Percentiles rank a stretch among this genome's conserved stretches.
Conservation (phyloP, 2,113 vertebrate species). For the Mixornis gularis region DNA sequence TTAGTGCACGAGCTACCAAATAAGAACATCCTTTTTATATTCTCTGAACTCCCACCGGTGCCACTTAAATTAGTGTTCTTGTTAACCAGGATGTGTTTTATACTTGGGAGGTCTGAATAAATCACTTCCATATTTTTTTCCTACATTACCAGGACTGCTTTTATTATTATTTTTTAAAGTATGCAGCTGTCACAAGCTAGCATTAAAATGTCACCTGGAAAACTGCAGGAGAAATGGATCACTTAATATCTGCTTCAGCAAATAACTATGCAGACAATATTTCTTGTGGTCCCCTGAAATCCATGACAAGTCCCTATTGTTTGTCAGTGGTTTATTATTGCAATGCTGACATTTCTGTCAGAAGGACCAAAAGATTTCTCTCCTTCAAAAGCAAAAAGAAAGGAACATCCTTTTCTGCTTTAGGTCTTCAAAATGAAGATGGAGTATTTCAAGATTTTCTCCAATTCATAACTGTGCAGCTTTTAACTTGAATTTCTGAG, state of each 20-base stretch:
- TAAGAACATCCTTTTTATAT: constrained; percentile 1
- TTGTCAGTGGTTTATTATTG: not conserved
- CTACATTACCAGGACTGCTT: not conserved
- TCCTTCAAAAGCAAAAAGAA: not conserved
- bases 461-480: not conserved
- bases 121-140: constrained; percentile 17
- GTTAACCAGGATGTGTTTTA: constrained; percentile 30
- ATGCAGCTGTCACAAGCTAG: constrained; percentile 36
- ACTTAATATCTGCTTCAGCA: not conserved
- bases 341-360: not conserved
- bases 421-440: not conserved
- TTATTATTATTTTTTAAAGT: not conserved
- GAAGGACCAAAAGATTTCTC: not conserved
- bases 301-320: not conserved
- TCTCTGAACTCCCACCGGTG: constrained; percentile 28
- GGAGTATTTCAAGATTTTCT: not conserved
- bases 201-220: constrained; percentile 42
- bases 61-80: constrained; percentile 20
- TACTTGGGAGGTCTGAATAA: constrained; percentile 52
- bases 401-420: not conserved
- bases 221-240: constrained; percentile 13
- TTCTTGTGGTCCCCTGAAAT: not conserved
- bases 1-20: constrained; percentile 18
- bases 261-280: not conserved
- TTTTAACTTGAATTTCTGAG: not conserved